phyloP scores from a whole-genome alignment of 2,113 vertebrate species.

The Acanthochromis polyacanthus region DNA sequence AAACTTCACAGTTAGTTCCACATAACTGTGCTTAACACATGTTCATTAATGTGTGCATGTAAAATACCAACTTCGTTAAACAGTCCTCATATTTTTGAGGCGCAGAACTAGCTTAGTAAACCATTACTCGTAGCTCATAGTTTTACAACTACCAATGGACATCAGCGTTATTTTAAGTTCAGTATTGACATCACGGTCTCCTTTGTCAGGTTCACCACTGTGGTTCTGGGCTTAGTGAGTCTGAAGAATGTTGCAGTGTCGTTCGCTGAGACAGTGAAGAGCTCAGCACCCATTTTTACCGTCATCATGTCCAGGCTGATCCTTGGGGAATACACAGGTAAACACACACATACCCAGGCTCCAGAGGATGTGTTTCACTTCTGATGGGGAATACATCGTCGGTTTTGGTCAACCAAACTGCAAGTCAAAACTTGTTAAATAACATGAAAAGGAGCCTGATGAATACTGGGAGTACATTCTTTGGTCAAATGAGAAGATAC shows the following conservation, averaged over 20 bases:
- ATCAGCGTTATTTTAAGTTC: background rate
- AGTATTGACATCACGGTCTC: background rate
- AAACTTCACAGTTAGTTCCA: background rate
- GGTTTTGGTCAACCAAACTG: too few relatives aligned
- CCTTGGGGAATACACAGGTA: conserved; percentile 96
- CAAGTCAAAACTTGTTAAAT: too few relatives aligned
- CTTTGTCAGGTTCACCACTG: conserved; percentile 89
- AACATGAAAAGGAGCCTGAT: too few relatives aligned
- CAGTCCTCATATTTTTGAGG: background rate
- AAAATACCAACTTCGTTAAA: background rate
- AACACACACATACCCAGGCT: background rate
- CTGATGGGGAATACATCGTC: too few relatives aligned
- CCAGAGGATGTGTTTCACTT: too few relatives aligned
- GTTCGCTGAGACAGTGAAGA: conserved; percentile 97
- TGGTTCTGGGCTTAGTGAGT: conserved; percentile 95
- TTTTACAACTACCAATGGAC: background rate
- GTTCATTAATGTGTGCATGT: background rate
- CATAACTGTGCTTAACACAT: background rate
- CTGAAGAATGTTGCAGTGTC: conserved; percentile 97
- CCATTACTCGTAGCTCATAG: background rate
- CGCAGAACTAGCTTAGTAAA: background rate
- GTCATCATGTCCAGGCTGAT: conserved; percentile 98
- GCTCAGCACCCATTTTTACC: conserved; percentile 96
- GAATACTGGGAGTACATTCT: too few relatives aligned
- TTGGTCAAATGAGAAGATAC: too few relatives aligned